These are phyloP conservation scores for Aproaerema taeniolella DNA, from an alignment of 2,888 invertebrate species.

Conservation along the genomic window DNA sequence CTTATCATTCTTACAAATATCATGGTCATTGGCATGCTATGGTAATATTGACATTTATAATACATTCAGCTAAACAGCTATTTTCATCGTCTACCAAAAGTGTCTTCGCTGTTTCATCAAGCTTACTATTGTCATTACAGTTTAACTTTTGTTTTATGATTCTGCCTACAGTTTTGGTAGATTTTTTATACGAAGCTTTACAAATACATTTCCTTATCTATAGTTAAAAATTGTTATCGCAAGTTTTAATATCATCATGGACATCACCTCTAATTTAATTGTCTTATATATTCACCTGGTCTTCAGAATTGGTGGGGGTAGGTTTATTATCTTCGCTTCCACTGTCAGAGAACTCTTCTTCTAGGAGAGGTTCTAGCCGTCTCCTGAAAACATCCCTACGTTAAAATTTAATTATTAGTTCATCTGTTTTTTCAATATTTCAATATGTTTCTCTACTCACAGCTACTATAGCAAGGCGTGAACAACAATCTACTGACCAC, in stretches of 20 bases:
- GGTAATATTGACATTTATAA: constrained; percentile 15
- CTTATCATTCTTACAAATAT: constrained; percentile 45
- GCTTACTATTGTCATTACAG: not conserved
- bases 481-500: too few species aligned
- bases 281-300: constrained; percentile 67
- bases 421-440: too few species aligned
- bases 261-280: not conserved
- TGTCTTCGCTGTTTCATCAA: not conserved
- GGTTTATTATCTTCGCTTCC: constrained; percentile 67
- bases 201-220: not conserved
- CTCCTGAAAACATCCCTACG: constrained; percentile 78
- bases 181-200: not conserved
- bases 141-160: not conserved
- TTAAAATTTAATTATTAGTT: too few species aligned
- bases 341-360: constrained; percentile 87
- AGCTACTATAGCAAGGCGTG: too few species aligned
- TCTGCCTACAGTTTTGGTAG: constrained; percentile 3
- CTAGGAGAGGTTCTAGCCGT: constrained; percentile 88
- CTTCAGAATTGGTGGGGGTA: constrained; percentile 67
- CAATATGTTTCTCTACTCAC: too few species aligned
- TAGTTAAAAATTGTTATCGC: not conserved
- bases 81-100: constrained; percentile 9
- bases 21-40: constrained; percentile 42
- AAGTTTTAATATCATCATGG: not conserved
- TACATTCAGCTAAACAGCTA: constrained; percentile 7